Percentiles rank a stretch among this genome's conserved stretches.
Evolutionary conservation across 2,113 vertebrate species (phyloP).

Genomic region (Petrocephalus microphthalmus): DNA sequence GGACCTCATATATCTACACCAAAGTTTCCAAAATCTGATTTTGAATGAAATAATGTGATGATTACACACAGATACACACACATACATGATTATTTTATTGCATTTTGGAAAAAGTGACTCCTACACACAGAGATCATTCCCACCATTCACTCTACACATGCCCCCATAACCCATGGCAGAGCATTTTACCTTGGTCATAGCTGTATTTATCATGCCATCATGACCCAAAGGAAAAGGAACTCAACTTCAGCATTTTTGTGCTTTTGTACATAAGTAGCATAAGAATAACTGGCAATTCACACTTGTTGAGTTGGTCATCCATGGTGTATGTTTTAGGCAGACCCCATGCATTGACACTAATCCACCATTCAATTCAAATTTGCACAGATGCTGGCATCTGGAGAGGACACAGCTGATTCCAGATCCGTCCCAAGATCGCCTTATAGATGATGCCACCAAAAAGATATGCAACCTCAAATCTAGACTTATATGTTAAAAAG

Average conservation of each 20-base stretch:
- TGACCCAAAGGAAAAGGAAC: not conserved
- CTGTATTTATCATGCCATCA: not conserved
- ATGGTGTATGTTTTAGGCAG: not conserved
- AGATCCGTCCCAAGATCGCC: not conserved
- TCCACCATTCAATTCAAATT: not conserved
- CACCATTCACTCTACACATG: not conserved
- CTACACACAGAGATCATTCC: not conserved
- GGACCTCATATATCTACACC: not conserved
- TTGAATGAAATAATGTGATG: too few relatives aligned
- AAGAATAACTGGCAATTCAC: not conserved
- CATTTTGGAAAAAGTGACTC: not conserved
- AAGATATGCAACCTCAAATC: not conserved
- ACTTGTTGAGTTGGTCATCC: not conserved
- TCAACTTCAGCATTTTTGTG: not conserved
- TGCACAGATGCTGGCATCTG: not conserved
- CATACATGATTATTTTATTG: too few relatives aligned
- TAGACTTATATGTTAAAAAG: not conserved
- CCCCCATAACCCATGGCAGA: not conserved
- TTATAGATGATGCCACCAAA: not conserved
- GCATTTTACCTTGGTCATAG: not conserved
- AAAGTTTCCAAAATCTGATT: not conserved
- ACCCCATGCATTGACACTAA: not conserved
- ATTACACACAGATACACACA: too few relatives aligned
- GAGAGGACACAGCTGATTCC: not conserved
- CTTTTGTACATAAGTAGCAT: not conserved